phyloP scores from a whole-genome alignment of 2,888 invertebrate species.

The Calliphora vomitoria region DNA sequence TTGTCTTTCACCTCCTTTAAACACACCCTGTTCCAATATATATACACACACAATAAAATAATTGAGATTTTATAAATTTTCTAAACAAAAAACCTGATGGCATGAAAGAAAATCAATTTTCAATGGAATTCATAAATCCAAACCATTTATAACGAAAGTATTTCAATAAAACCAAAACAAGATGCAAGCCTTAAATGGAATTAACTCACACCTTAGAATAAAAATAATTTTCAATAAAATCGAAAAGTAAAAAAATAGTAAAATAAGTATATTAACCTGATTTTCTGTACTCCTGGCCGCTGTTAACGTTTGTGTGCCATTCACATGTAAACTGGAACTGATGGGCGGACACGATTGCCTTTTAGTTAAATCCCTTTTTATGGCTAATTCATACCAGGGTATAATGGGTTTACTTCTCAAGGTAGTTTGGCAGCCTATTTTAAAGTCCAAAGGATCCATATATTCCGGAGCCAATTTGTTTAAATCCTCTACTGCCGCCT shows the following conservation, averaged over 20 bases:
- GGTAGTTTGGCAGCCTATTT: conserved; percentile 89
- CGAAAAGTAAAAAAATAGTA: not conserved
- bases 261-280: conserved; percentile 78
- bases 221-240: not conserved
- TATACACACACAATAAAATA: not conserved
- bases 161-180: conserved; percentile 8
- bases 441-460: conserved; percentile 87
- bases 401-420: conserved; percentile 89
- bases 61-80: conserved; percentile 29
- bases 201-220: not conserved
- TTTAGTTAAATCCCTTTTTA: conserved; percentile 88
- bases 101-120: conserved; percentile 16
- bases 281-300: conserved; percentile 76
- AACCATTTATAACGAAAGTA: not conserved
- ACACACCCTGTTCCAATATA: not conserved
- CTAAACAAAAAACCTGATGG: conserved; percentile 10
- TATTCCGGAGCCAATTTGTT: conserved; percentile 83
- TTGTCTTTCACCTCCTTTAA: not conserved
- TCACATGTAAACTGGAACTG: conserved; percentile 85
- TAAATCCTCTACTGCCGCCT: conserved; percentile 80
- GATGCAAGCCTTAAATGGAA: conserved; percentile 1
- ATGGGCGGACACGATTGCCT: conserved; percentile 93
- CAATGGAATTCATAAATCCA: not conserved
- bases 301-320: conserved; percentile 74
- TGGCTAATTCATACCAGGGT: conserved; percentile 96